Evolutionary conservation across 2,113 vertebrate species (phyloP).

Genomic region (Merops nubicus): DNA sequence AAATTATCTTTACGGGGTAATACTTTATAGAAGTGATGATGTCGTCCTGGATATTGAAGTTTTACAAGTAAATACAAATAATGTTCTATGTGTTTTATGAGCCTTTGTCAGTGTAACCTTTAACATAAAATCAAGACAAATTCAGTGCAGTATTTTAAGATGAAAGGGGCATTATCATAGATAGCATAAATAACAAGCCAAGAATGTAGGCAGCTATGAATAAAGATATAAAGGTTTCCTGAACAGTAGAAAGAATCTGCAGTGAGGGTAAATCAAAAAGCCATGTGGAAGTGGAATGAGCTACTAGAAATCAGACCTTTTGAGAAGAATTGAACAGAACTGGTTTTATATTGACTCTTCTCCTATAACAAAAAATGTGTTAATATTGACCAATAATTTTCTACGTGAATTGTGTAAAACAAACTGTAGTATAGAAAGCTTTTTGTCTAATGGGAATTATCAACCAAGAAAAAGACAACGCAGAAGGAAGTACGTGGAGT

Average conservation of each 20-base stretch:
- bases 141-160: not conserved
- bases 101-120: slow-evolving; percentile 6
- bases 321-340: not conserved
- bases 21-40: not conserved
- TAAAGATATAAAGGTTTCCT: not conserved
- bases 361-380: not conserved
- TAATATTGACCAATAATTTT: not conserved
- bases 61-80: slow-evolving; percentile 30
- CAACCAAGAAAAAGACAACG: not conserved
- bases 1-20: not conserved
- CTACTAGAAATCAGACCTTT: not conserved
- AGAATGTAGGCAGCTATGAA: not conserved
- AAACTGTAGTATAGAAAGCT: not conserved
- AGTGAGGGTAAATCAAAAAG: not conserved
- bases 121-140: slow-evolving; percentile 16
- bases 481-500: not conserved
- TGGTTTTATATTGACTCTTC: not conserved
- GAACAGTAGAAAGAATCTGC: not conserved
- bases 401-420: not conserved
- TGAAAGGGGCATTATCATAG: not conserved
- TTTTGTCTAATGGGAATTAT: not conserved
- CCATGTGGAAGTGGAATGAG: not conserved
- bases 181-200: not conserved
- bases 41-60: not conserved
- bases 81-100: not conserved